phyloP scores from a whole-genome alignment of 2,888 invertebrate species.

The Caenorhabditis panamensis region DNA sequence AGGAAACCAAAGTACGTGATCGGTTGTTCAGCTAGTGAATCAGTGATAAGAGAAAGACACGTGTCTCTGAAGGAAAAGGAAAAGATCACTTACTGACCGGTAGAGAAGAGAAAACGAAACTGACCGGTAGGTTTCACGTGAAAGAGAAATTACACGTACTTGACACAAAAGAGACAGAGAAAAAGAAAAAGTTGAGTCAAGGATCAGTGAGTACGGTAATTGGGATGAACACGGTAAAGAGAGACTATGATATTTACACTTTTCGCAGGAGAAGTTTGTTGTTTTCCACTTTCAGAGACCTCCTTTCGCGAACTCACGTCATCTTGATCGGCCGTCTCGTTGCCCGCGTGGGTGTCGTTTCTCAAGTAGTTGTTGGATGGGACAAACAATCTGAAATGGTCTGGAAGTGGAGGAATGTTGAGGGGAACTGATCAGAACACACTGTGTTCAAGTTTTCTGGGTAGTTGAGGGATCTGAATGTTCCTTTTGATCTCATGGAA shows the following conservation, averaged over 20 bases:
- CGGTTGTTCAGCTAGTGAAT: conserved; percentile 7
- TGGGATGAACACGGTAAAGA: not conserved
- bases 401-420: not conserved
- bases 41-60: conserved; percentile 10
- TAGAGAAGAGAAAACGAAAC: not conserved
- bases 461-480: too few relatives aligned
- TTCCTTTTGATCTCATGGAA: too few relatives aligned
- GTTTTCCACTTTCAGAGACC: not conserved
- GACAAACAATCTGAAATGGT: not conserved
- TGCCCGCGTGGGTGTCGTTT: not conserved
- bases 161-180: conserved; percentile 19
- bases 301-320: conserved; percentile 8
- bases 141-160: conserved; percentile 11
- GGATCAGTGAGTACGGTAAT: conserved; percentile 41
- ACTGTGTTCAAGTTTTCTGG: too few relatives aligned
- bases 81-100: not conserved
- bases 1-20: conserved; percentile 17
- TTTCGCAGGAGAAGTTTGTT: not conserved
- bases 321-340: not conserved
- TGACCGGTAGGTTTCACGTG: conserved; percentile 7
- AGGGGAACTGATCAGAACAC: too few relatives aligned
- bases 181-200: conserved; percentile 14
- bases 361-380: not conserved
- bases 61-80: not conserved
- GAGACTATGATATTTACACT: not conserved